Conservation (phyloP, 2,113 vertebrate species). For the Clarias batrachus region DNA sequence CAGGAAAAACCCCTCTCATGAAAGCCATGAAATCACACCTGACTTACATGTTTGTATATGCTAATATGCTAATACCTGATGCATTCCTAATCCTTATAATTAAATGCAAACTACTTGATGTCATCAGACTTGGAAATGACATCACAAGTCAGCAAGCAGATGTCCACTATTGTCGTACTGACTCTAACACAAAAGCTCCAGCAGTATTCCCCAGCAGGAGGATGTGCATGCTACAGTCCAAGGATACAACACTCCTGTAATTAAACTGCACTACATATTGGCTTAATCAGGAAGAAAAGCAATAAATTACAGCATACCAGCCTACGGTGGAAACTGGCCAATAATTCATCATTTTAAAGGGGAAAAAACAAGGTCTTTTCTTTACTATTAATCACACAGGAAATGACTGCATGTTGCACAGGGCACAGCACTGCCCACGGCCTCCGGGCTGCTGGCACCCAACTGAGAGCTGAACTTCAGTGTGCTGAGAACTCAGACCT, state of each 20-base stretch:
- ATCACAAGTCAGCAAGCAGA: conserved; percentile 10
- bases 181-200: conserved; percentile 7
- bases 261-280: conserved; percentile 86
- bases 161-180: background rate
- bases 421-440: conserved; percentile 9
- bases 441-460: background rate
- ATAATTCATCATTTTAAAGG: conserved; percentile 77
- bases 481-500: conserved; percentile 8
- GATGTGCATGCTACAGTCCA: conserved; percentile 76
- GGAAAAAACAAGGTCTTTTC: conserved; percentile 65
- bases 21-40: conserved; percentile 1
- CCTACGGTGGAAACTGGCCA: conserved; percentile 67
- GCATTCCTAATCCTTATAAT: conserved; percentile 11
- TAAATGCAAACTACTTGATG: conserved; percentile 2
- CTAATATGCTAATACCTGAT: background rate
- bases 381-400: conserved; percentile 65
- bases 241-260: conserved; percentile 86
- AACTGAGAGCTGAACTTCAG: background rate
- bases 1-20: background rate
- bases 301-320: conserved; percentile 71
- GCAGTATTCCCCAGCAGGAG: conserved; percentile 64
- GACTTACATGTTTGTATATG: background rate
- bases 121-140: conserved; percentile 23
- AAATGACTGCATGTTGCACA: conserved; percentile 65
- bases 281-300: conserved; percentile 76